phyloP scores from a whole-genome alignment of 2,888 invertebrate species.

The Pilophorus perplexus region DNA sequence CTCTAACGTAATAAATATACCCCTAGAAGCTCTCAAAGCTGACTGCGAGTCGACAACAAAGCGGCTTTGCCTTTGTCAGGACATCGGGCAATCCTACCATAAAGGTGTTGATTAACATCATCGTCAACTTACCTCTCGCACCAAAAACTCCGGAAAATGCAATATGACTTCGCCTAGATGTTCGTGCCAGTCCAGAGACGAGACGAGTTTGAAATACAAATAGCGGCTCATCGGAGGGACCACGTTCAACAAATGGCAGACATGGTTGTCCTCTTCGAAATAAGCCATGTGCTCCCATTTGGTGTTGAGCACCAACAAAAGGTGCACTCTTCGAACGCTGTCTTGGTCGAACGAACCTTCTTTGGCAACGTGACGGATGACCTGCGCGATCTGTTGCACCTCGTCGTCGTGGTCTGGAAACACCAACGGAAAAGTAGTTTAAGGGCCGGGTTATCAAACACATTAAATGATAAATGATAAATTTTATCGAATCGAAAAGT shows the following conservation, averaged over 20 bases:
- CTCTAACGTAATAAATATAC: too few species aligned
- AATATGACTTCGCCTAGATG: slow-evolving; percentile 41
- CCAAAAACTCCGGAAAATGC: slow-evolving; percentile 42
- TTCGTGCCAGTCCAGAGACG: slow-evolving; percentile 23
- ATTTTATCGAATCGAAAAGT: too few species aligned
- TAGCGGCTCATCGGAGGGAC: slow-evolving; percentile 43
- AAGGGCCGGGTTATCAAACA: too few species aligned
- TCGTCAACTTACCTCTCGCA: too few species aligned
- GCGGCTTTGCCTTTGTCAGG: too few species aligned
- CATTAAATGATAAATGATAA: too few species aligned
- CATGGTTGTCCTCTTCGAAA: slow-evolving; percentile 42
- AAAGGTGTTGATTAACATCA: too few species aligned
- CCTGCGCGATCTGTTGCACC: neutral
- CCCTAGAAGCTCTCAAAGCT: too few species aligned
- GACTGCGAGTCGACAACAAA: too few species aligned
- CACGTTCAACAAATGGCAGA: slow-evolving; percentile 42
- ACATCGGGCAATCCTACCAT: neutral
- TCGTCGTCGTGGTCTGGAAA: slow-evolving; percentile 29
- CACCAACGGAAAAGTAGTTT: too few species aligned
- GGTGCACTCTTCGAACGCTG: slow-evolving; percentile 30
- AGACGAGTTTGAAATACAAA: slow-evolving; percentile 40
- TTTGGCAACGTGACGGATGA: slow-evolving; percentile 7
- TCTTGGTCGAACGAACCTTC: slow-evolving; percentile 30
- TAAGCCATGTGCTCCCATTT: slow-evolving; percentile 38
- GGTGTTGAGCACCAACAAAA: slow-evolving; percentile 44